Conservation (phyloP, 2,113 vertebrate species). For the Herpailurus yagouaroundi region DNA sequence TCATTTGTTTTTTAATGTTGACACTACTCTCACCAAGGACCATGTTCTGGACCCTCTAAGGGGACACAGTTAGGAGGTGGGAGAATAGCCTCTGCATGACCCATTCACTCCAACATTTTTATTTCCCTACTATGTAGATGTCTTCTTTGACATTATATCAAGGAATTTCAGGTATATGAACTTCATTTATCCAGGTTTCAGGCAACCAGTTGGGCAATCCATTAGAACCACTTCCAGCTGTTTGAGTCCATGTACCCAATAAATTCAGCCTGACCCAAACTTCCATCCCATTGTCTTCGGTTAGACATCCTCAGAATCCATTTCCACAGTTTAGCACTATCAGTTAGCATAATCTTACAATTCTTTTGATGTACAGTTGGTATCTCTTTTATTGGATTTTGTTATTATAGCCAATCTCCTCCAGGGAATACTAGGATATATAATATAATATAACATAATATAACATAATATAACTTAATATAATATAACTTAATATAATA, state of each 20-base stretch:
- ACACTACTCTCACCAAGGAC: not conserved
- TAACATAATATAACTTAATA: fast-evolving
- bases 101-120: not conserved
- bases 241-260: not conserved
- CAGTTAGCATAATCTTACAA: constrained; percentile 7
- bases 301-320: not conserved
- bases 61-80: not conserved
- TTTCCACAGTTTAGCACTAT: not conserved
- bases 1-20: not conserved
- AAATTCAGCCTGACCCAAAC: not conserved
- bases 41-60: not conserved
- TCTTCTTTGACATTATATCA: not conserved
- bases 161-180: not conserved
- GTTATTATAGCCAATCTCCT: not conserved
- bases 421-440: not conserved
- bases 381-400: not conserved
- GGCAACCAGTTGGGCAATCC: not conserved
- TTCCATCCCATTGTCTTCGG: not conserved
- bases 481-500: too few relatives aligned
- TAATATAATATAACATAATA: not conserved
- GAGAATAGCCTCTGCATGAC: not conserved
- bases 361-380: not conserved
- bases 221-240: not conserved
- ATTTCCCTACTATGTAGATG: not conserved
- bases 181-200: not conserved